Percentiles rank a stretch among this genome's conserved stretches.
Evolutionary conservation across 2,113 vertebrate genomes (phyloP).

Genomic region (Ia io): DNA sequence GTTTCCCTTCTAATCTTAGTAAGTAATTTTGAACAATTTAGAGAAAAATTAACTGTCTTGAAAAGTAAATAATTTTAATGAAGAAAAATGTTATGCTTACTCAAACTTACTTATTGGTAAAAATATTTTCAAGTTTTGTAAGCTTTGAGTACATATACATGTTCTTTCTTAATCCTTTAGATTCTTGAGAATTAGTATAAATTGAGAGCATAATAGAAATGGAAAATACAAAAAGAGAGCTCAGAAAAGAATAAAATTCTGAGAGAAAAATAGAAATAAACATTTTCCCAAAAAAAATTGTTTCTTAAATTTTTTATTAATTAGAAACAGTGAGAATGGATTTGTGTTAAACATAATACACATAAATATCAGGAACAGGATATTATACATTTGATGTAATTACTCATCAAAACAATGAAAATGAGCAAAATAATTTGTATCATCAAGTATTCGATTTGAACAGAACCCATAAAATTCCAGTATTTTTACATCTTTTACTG

Average conservation of each 20-base stretch:
- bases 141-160: not conserved
- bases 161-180: not conserved
- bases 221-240: not conserved
- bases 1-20: not conserved
- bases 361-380: not conserved
- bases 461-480: not conserved
- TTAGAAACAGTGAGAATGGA: not conserved
- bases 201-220: not conserved
- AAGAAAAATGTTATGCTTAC: not conserved
- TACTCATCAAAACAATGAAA: not conserved
- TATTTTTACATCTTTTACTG: not conserved
- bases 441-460: not conserved
- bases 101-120: not conserved
- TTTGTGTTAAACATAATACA: not conserved
- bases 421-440: not conserved
- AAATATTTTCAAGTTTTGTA: not conserved
- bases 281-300: not conserved
- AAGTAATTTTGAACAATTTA: not conserved
- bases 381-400: not conserved
- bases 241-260: not conserved
- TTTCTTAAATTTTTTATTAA: not conserved
- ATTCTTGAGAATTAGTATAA: not conserved
- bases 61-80: not conserved
- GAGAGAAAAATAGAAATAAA: slow-evolving; percentile 3
- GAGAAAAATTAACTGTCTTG: not conserved